These are phyloP conservation scores for Anoplopoma fimbria DNA, from an alignment of 2,113 vertebrate species.

Conservation along the genomic window DNA sequence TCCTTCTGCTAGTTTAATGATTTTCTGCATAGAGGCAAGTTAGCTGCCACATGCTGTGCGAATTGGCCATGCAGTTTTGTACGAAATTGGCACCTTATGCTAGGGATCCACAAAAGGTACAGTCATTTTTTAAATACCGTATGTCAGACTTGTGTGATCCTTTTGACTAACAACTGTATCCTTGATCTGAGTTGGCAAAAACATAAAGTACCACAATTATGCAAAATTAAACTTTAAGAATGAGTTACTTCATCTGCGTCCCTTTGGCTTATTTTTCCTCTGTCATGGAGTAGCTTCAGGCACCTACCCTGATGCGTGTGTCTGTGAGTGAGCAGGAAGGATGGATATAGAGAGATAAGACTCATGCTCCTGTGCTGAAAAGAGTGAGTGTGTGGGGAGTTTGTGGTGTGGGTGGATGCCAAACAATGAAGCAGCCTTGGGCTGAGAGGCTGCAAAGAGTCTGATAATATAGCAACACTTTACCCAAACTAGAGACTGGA, in stretches of 20 bases:
- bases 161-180: neutral
- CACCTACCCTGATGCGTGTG: neutral
- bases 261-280: neutral
- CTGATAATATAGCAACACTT: conserved; percentile 33
- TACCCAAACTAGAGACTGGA: neutral
- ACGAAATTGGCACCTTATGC: neutral
- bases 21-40: neutral
- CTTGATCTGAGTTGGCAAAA: neutral
- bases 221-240: neutral
- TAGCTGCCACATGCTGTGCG: neutral
- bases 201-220: neutral
- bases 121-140: neutral
- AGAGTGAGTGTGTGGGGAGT: neutral
- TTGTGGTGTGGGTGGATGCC: conserved; percentile 25
- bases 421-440: conserved; percentile 33
- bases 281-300: neutral
- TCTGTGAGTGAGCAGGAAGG: neutral
- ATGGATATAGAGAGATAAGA: conserved; percentile 16
- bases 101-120: neutral
- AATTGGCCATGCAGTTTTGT: neutral
- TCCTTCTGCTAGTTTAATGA: neutral
- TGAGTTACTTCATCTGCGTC: neutral
- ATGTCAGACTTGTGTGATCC: neutral
- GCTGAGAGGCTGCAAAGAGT: conserved; percentile 26
- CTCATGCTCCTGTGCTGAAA: conserved; percentile 10